Evolutionary conservation across 2,888 invertebrate genomes (phyloP).

Genomic region (Trilocha varians): DNA sequence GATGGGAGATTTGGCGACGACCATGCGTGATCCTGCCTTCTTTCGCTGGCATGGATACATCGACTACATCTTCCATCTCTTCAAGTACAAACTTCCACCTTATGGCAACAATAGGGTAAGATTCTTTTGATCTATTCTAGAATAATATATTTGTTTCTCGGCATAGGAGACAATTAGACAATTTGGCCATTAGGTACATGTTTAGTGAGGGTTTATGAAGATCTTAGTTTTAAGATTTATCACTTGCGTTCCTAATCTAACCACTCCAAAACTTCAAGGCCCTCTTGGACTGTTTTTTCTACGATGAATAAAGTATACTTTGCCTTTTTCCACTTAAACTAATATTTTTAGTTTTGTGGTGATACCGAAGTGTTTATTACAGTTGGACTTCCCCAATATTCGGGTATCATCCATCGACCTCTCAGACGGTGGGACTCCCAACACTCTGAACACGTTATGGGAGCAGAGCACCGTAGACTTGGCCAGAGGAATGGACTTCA

Average conservation of each 20-base stretch:
- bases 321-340: too few species aligned
- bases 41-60: conserved; percentile 89
- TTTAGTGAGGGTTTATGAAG: too few species aligned
- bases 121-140: too few species aligned
- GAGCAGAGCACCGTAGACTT: conserved; percentile 85
- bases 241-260: too few species aligned
- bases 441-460: conserved; percentile 82
- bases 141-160: too few species aligned
- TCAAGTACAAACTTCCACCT: conserved; percentile 79
- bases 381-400: conserved; percentile 76
- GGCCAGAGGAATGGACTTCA: conserved; percentile 86
- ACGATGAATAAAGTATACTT: too few species aligned
- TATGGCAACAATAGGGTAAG: conserved; percentile 75
- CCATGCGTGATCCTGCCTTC: conserved; percentile 90
- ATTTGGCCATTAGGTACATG: background rate
- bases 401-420: conserved; percentile 73
- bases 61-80: conserved; percentile 83
- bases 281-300: too few species aligned
- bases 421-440: conserved; percentile 63
- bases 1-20: conserved; percentile 88
- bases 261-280: too few species aligned
- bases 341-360: too few species aligned
- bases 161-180: too few species aligned
- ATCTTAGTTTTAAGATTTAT: too few species aligned
- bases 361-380: too few species aligned